phyloP scores from a whole-genome alignment of 2,113 vertebrate genomes.

The Pipra filicauda region DNA sequence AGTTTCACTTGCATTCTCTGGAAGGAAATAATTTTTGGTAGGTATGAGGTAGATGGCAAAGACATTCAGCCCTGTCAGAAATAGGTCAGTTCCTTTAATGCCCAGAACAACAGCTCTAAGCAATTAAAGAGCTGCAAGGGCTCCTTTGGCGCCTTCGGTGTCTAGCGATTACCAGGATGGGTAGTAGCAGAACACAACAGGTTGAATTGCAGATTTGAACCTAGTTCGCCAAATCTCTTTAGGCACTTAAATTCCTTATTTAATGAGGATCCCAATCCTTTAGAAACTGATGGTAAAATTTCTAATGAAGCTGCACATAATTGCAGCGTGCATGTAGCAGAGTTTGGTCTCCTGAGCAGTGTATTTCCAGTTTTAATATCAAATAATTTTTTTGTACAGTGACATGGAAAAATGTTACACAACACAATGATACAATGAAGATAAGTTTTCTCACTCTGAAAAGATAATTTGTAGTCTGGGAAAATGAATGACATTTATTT shows the following conservation, averaged over 20 bases:
- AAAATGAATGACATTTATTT: conserved; percentile 45
- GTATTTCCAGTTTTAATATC: neutral
- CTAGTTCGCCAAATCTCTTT: conserved; percentile 34
- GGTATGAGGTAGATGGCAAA: neutral
- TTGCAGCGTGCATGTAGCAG: neutral
- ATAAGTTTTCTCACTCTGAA: neutral
- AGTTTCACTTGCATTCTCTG: neutral
- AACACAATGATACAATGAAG: conserved; percentile 1
- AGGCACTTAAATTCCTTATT: conserved; percentile 32
- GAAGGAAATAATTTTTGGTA: neutral
- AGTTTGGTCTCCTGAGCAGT: neutral
- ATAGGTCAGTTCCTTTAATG: conserved; percentile 33
- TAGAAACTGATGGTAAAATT: neutral
- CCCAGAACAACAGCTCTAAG: conserved; percentile 35
- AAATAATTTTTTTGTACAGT: neutral
- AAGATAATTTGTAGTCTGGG: neutral
- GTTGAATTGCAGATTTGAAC: conserved; percentile 12
- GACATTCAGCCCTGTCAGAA: conserved; percentile 1
- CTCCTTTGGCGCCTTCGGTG: neutral
- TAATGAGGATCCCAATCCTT: neutral
- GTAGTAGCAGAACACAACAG: neutral
- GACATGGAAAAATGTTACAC: neutral
- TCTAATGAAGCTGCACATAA: conserved; percentile 34
- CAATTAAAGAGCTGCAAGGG: conserved; percentile 41
- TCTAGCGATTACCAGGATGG: neutral